Percentiles rank a stretch among this genome's conserved stretches.
phyloP scores from a whole-genome alignment of 2,888 invertebrate species.

The Xanthorhoe designata region DNA sequence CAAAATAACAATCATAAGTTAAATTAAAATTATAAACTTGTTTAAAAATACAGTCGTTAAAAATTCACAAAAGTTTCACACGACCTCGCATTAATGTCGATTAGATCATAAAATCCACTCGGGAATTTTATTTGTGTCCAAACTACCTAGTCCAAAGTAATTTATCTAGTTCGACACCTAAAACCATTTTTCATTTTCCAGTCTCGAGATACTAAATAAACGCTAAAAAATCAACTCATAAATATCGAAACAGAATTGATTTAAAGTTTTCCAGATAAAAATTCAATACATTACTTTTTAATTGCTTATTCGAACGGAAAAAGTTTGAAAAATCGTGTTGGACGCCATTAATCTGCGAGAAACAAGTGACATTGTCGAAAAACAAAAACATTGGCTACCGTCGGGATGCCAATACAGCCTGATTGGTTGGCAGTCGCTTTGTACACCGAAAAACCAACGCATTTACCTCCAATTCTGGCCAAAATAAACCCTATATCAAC shows the following conservation, averaged over 20 bases:
- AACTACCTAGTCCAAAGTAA: too few relatives aligned
- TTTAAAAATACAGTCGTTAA: too few relatives aligned
- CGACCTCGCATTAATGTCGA: too few relatives aligned
- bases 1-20: too few relatives aligned
- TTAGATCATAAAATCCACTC: too few relatives aligned
- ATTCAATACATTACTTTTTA: constrained; percentile 43
- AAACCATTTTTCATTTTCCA: constrained; percentile 1
- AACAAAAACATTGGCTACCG: constrained; percentile 42
- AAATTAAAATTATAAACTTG: too few relatives aligned
- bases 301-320: constrained; percentile 35
- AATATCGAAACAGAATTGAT: constrained; percentile 25
- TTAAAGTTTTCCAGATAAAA: constrained; percentile 33
- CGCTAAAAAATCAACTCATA: constrained; percentile 13
- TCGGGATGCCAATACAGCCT: constrained; percentile 47
- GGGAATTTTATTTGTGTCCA: too few relatives aligned
- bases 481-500: constrained; percentile 13
- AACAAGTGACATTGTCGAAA: constrained; percentile 42
- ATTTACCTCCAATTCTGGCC: neutral
- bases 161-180: neutral
- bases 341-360: constrained; percentile 39
- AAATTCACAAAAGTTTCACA: too few relatives aligned
- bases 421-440: constrained; percentile 53
- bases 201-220: neutral
- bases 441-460: constrained; percentile 38
- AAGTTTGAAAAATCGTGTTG: constrained; percentile 40